These are phyloP conservation scores for Zhengitettix transpicula DNA, from an alignment of 2,888 invertebrate genomes.

Conservation along the genomic window DNA sequence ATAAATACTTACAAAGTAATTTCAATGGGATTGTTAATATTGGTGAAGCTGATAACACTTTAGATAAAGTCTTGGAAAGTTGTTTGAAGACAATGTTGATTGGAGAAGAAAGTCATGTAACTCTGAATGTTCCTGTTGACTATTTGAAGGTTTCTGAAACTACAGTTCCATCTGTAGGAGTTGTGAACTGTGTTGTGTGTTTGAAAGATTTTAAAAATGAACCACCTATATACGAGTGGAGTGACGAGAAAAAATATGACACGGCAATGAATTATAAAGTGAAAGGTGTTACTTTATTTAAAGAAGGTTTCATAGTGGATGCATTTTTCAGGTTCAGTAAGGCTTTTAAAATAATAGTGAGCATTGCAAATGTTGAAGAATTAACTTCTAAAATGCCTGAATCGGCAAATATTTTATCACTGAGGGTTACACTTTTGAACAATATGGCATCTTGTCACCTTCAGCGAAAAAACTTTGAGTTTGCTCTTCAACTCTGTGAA, in stretches of 20 bases:
- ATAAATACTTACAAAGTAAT: constrained; percentile 1
- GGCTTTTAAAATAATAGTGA: constrained; percentile 54
- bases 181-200: constrained; percentile 4
- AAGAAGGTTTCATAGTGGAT: constrained; percentile 39
- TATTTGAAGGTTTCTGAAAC: not conserved
- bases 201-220: constrained; percentile 11
- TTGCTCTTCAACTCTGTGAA: constrained; percentile 43
- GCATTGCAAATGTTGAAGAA: constrained; percentile 30
- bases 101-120: not conserved
- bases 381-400: constrained; percentile 28
- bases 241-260: constrained; percentile 34
- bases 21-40: constrained; percentile 6
- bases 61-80: constrained; percentile 19
- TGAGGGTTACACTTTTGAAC: constrained; percentile 47
- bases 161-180: not conserved
- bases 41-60: constrained; percentile 19
- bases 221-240: constrained; percentile 36
- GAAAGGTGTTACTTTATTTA: constrained; percentile 45
- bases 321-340: constrained; percentile 59
- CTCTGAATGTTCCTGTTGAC: not conserved
- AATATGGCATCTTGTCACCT: constrained; percentile 73
- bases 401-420: constrained; percentile 30
- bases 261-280: constrained; percentile 36
- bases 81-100: constrained; percentile 18
- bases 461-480: constrained; percentile 44